phyloP scores from a whole-genome alignment of 2,113 vertebrate species.

The Morone saxatilis region DNA sequence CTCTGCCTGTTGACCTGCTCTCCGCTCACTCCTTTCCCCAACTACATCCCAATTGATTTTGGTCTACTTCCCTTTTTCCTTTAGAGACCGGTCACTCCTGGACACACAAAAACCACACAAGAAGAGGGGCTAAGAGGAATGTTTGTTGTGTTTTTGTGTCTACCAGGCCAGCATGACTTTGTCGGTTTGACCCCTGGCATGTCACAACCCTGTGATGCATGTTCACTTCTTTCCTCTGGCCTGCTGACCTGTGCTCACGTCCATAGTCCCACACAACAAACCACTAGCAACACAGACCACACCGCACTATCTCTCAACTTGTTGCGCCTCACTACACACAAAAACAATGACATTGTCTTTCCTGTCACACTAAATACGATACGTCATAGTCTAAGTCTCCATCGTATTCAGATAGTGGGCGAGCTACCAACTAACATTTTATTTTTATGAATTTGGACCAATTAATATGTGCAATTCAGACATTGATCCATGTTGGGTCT shows the following conservation, averaged over 20 bases:
- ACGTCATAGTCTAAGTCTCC: not conserved
- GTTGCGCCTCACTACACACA: conserved; percentile 24
- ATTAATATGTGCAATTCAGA: not conserved
- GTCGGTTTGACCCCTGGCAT: conserved; percentile 78
- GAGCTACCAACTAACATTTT: not conserved
- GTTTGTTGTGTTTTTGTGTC: too few relatives aligned
- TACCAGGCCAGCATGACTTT: conserved; percentile 57
- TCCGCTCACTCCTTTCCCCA: conserved; percentile 86
- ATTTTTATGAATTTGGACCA: not conserved
- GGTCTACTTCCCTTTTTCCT: conserved; percentile 79
- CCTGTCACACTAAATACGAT: conserved; percentile 18
- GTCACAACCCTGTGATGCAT: conserved; percentile 87
- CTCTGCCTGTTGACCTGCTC: conserved; percentile 89
- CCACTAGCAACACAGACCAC: too few relatives aligned
- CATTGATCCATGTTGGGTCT: not conserved
- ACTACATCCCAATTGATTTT: too few relatives aligned
- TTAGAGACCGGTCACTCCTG: conserved; percentile 55
- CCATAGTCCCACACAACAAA: too few relatives aligned
- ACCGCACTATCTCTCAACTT: too few relatives aligned
- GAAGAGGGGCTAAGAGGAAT: conserved; percentile 27
- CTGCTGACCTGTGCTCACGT: conserved; percentile 81
- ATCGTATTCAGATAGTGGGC: not conserved
- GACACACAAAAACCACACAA: conserved; percentile 47
- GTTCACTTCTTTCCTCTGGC: conserved; percentile 84
- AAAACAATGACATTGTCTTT: conserved; percentile 24